Base-by-base conservation (phyloP, 2,888 invertebrate genomes). In the Spisula subtruncata region DNA sequence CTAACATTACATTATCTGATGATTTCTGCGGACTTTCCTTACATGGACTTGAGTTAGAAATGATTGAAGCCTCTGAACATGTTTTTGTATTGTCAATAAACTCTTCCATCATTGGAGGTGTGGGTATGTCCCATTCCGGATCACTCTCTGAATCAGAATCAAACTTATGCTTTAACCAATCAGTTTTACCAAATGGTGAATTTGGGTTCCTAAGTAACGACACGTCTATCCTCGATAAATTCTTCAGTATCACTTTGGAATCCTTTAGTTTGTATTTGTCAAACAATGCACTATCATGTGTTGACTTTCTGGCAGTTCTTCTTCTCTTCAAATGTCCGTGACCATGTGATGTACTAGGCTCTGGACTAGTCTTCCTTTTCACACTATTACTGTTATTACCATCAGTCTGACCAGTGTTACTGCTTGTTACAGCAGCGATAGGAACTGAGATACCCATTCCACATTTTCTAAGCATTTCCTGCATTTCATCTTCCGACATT, bases 81-180 rank as follows among this genome's bases (percentile, higher is more conserved):
- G 18, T 8, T 86, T 35, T 81, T 32, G 46, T 10, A 79, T 85
- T 85, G 51, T 88, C 90, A 79, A 85, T 84, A 60, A 83, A 71
- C 29, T 81, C 83, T 56, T 84, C 83, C 29, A 51, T 32, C 32
- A 79, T 32, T 20, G 80, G 29, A 16, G 86, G 71, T 46, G 79
- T 41, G 5, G 90, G 86, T 29, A 90, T 83, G 51, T 90, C 90
- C 83, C 83, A 90, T 48, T 90, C 90, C 20, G 79, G 32, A 66
- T 90, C 90, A 86, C 90, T 90, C n/a, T 86, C 84, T 12, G 81
- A 51, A 32, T 89, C 89, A 14, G 85, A 85, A 80, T 88, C 88
- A 87, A 89, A 89, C 41, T 89, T 89, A 46, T 89, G 89, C 56
- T 89, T 81, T 82, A 89, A 54, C 89, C 89, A 89, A 56, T 85